These are phyloP conservation scores for Hormiphora californensis DNA, from an alignment of 37 sponge, comb jelly and placozoan species.

Conservation along the genomic window DNA sequence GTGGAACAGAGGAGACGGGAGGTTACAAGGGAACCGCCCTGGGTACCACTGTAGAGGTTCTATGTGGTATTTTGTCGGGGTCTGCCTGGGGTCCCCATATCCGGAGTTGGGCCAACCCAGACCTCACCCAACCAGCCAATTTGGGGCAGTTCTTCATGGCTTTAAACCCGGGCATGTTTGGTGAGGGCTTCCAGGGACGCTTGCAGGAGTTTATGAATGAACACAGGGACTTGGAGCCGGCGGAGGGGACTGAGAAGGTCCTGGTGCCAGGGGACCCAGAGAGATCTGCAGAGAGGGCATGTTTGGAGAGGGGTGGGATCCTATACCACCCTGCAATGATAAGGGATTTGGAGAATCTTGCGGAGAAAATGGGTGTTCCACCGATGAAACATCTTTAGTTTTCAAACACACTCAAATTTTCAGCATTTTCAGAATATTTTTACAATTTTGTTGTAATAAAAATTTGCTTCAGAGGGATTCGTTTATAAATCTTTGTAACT, in stretches of 20 bases:
- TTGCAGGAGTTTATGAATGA: constrained; percentile 67
- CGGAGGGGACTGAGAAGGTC: constrained; percentile 68
- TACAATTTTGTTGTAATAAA: no score
- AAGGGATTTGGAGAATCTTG: constrained; percentile 73
- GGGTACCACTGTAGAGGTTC: constrained; percentile 80
- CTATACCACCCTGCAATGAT: constrained; percentile 68
- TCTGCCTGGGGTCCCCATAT: constrained; percentile 69
- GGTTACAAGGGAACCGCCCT: constrained; percentile 94
- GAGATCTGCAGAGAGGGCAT: constrained; percentile 55
- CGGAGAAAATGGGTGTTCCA: no score
- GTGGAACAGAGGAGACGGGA: constrained; percentile 68
- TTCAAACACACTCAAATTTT: no score
- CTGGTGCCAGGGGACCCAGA: constrained; percentile 89
- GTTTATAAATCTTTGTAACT: no score
- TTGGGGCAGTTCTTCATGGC: constrained; percentile 87
- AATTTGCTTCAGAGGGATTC: no score
- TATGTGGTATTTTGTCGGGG: constrained; percentile 80
- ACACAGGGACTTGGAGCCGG: constrained; percentile 70
- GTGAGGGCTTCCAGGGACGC: constrained; percentile 64
- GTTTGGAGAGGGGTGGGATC: constrained; percentile 64
- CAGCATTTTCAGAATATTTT: no score
- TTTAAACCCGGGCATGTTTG: constrained; percentile 73
- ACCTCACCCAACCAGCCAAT: constrained; percentile 56
- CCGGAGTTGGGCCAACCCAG: constrained; percentile 59
- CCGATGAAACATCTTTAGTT: no score